A percentile compares a stretch with the other conserved stretches of the same genome.
Evolutionary conservation across 2,888 invertebrate genomes (phyloP).

Genomic region (Eilema caniola): DNA sequence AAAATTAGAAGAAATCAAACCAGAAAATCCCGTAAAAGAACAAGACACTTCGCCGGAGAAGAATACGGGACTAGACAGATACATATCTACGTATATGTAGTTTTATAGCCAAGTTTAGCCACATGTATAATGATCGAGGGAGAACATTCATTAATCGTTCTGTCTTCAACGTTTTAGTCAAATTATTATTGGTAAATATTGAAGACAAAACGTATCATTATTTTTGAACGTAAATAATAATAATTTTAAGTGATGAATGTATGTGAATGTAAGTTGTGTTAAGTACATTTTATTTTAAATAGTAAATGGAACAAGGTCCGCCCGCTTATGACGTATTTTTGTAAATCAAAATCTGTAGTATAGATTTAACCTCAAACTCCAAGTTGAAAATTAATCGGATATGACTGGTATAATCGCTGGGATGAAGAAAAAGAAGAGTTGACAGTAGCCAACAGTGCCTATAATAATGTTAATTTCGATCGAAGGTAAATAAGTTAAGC

Average conservation of each 20-base stretch:
- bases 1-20: slow-evolving; percentile 63
- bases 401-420: too few species aligned
- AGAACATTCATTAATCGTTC: neutral
- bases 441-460: too few species aligned
- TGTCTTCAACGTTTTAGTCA: neutral
- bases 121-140: slow-evolving; percentile 17
- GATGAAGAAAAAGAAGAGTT: too few species aligned
- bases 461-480: too few species aligned
- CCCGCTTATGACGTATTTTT: neutral
- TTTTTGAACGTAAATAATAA: slow-evolving; percentile 6
- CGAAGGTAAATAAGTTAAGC: too few species aligned
- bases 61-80: slow-evolving; percentile 71
- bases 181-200: neutral
- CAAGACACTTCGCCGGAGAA: slow-evolving; percentile 59
- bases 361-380: too few species aligned
- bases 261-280: neutral
- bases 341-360: too few species aligned
- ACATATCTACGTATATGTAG: slow-evolving; percentile 82
- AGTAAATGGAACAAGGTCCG: neutral
- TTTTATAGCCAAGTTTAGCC: slow-evolving; percentile 6
- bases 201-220: neutral
- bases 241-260: neutral
- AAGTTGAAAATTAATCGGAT: too few species aligned
- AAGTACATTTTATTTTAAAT: neutral
- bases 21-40: slow-evolving; percentile 50